Evolutionary conservation across 2,113 vertebrate species (phyloP), one percentile per base, ranked within the genome.

Genomic region (Caranx melampygus): DNA sequence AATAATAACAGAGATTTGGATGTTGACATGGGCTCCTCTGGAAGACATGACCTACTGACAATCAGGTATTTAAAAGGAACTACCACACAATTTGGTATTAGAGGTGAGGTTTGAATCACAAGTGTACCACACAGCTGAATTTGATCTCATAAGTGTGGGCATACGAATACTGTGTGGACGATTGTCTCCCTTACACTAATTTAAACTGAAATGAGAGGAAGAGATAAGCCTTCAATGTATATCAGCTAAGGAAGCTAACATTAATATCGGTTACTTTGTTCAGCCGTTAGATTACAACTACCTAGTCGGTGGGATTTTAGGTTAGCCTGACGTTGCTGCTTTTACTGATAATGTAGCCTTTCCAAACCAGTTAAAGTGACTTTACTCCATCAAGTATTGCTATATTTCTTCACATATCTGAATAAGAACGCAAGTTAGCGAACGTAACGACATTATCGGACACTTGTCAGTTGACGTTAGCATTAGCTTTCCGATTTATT

Each of bases 401-500:
- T 42, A 9, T 21, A 8, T 15, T 37, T 5, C 3, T 37, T 5
- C 5, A 0, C 1, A 11, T 6, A 37, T 18, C 3, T n/a, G 0
- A 8, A 66, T 3, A 21, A 6, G 14, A 42, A 26, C 31, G 63
- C 1, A 13, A 15, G 14, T 18, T 8, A 45, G 12, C 0, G 61
- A 57, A 47, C 11, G n/a, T 13, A 20, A 16, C 37, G 2, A 37
- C 8, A 51, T 5, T 6, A 11, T 40, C 4, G 6, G 18, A 20
- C 55, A 51, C 6, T 65, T 34, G 14, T 64, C 33, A 57, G 82
- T 66, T 89, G 57, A 65, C 65, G 13, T 34, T 76, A 86, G 78
- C 79, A 21, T 82, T 89, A 92, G 87, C 88, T 78, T 26, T 16
- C 0, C 14, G 37, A 16, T 26, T 33, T 44, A 60, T 31, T 49